Percentiles rank a stretch among this genome's conserved stretches.
These are phyloP conservation scores for Alentia gelatinosa DNA, from an alignment of 2,888 invertebrate species.

Conservation along the genomic window DNA sequence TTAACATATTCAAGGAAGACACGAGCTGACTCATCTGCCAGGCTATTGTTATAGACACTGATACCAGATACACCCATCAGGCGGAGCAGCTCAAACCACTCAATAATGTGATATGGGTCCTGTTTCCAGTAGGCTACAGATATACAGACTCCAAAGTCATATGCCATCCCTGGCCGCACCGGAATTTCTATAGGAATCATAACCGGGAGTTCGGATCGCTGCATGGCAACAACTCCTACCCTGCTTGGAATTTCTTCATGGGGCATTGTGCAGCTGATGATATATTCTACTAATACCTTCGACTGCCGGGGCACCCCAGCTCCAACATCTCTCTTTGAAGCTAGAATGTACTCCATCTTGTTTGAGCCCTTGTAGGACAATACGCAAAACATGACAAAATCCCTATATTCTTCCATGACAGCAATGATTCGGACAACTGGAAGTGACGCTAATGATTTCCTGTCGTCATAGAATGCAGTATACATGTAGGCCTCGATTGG, in stretches of 20 bases:
- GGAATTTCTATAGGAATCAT: constrained; percentile 53
- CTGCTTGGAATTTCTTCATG: constrained; percentile 2
- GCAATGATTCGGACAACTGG: constrained; percentile 53
- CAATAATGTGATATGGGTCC: constrained; percentile 36
- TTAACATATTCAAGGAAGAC: constrained; percentile 30
- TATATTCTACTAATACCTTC: constrained; percentile 46
- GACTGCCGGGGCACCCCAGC: constrained; percentile 38
- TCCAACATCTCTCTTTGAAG: constrained; percentile 2
- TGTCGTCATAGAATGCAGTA: constrained; percentile 57
- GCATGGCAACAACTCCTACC: neutral
- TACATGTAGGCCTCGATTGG: constrained; percentile 40
- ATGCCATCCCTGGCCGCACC: neutral
- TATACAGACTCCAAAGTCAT: constrained; percentile 41
- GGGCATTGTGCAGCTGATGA: constrained; percentile 20
- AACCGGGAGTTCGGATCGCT: neutral
- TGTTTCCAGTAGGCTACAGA: constrained; percentile 56
- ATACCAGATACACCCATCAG: constrained; percentile 27
- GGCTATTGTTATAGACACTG: constrained; percentile 53
- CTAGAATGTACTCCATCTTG: neutral
- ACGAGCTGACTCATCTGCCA: neutral
- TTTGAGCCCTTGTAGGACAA: neutral
- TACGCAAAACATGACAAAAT: neutral
- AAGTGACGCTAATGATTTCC: neutral
- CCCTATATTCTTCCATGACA: constrained; percentile 23
- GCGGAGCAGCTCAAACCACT: constrained; percentile 50